Conservation (phyloP, 23 tunicate species). For the Diplosoma virens region DNA sequence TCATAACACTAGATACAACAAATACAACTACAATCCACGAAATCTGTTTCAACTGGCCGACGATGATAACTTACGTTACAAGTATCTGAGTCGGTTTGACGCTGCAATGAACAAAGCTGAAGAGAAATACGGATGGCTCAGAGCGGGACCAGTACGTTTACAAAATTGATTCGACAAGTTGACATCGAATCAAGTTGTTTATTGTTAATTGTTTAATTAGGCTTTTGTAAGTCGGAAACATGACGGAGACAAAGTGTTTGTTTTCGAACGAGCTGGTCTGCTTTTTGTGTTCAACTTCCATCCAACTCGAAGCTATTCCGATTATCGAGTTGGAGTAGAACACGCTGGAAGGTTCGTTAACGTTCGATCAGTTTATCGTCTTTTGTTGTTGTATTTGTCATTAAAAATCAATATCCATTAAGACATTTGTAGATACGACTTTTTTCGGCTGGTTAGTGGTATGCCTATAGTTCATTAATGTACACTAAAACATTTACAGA, state of each 20-base stretch:
- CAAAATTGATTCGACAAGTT: background rate
- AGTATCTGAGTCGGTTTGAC: slow-evolving; percentile 67
- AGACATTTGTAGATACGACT: background rate
- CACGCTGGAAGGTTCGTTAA: slow-evolving; percentile 61
- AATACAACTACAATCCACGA: slow-evolving; percentile 49
- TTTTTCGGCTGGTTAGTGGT: background rate
- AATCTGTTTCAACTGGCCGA: slow-evolving; percentile 72
- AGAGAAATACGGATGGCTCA: slow-evolving; percentile 70
- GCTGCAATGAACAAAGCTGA: slow-evolving; percentile 67
- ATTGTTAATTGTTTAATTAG: slow-evolving; percentile 14
- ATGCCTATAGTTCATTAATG: too few species aligned
- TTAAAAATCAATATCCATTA: background rate
- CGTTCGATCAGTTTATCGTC: too few species aligned
- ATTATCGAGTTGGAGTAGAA: slow-evolving; percentile 70
- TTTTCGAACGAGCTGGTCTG: slow-evolving; percentile 77
- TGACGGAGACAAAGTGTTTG: slow-evolving; percentile 86
- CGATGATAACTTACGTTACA: slow-evolving; percentile 70
- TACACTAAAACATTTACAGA: too few species aligned
- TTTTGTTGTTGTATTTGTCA: background rate
- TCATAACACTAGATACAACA: slow-evolving; percentile 49
- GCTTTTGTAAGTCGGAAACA: slow-evolving; percentile 68
- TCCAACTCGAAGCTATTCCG: slow-evolving; percentile 60
- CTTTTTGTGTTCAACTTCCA: slow-evolving; percentile 89
- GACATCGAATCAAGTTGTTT: background rate
- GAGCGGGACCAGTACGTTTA: slow-evolving; percentile 47